Evolutionary conservation across 2,113 vertebrate species (phyloP), one percentile per base, ranked within the genome.

Genomic region (Cheirogaleus medius): DNA sequence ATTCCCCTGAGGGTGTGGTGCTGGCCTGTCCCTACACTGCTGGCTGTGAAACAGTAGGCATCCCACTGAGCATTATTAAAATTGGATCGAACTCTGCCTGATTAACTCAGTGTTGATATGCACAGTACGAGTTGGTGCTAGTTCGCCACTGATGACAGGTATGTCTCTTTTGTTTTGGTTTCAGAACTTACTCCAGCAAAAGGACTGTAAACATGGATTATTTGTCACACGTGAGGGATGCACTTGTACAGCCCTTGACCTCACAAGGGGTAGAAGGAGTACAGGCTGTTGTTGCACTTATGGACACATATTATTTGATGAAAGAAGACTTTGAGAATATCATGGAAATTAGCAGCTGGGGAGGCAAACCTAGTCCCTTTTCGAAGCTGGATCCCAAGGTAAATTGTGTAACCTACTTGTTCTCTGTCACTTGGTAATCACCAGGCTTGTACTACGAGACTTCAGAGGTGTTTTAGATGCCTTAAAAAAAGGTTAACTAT

Each of bases 301-400:
- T 99, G 99, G 99, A 99, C n/a, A 97, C 99, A 1, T 99, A 99
- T 94, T 98, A 99, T 98, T 98, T 99, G 94, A 97, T 99, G 98
- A 99, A 98, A 97, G 99, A 99, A 94, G 99, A 99, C 39, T 98
- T 99, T 97, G 99, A 99, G 96, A 99, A 98, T 97, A 99, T 99
- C 73, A 99, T 99, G 99, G 99, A 99, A 98, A 98, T 99, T 89
- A 99, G 99, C 95, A 97, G 56, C 0, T 99, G 99, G 99, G 99
- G 99, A 8, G 99, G 99, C 64, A 99, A 99, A 89, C 98, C 99
- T 1, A 99, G 99, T 95, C 98, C 99, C 17, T 99, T 99, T 95
- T 99, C 99, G 96, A 99, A 98, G 97, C 98, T 99, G 97, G 99
- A 99, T 98, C 97, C 99, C 13, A 99, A 99, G 99, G 99, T 99